These are phyloP conservation scores for Lasioglossum villosulum DNA, from an alignment of 2,888 invertebrate species.

Conservation along the genomic window DNA sequence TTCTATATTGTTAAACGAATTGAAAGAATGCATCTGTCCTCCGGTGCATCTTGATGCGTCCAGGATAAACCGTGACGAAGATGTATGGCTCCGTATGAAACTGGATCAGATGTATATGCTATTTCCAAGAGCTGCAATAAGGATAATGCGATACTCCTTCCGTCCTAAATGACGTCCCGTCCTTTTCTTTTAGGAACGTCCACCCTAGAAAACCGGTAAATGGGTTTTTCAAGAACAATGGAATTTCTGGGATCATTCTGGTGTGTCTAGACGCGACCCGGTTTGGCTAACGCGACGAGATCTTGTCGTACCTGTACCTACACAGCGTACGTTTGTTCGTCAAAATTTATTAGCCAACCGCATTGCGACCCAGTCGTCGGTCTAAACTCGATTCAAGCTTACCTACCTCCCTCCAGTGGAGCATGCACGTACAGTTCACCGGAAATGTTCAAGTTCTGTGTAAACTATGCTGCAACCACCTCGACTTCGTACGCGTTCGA, in stretches of 20 bases:
- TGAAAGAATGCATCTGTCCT: background rate
- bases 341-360: slow-evolving; percentile 42
- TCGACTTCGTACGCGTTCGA: background rate
- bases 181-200: background rate
- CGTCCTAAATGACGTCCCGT: background rate
- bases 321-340: slow-evolving; percentile 13
- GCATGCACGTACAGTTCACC: background rate
- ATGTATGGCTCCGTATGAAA: background rate
- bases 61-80: background rate
- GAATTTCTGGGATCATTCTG: background rate
- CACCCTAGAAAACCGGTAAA: background rate
- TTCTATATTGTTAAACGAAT: slow-evolving; percentile 6
- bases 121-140: background rate
- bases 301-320: slow-evolving; percentile 23
- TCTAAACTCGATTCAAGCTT: background rate
- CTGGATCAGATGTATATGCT: background rate
- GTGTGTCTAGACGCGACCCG: background rate
- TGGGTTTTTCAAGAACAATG: background rate
- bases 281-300: background rate
- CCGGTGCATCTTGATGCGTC: background rate
- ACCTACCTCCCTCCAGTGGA: background rate
- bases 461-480: slow-evolving; percentile 13
- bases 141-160: background rate
- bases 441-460: background rate
- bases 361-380: slow-evolving; percentile 27